Conservation (phyloP, 2,888 invertebrate species). For the Subacronicta megacephala region DNA sequence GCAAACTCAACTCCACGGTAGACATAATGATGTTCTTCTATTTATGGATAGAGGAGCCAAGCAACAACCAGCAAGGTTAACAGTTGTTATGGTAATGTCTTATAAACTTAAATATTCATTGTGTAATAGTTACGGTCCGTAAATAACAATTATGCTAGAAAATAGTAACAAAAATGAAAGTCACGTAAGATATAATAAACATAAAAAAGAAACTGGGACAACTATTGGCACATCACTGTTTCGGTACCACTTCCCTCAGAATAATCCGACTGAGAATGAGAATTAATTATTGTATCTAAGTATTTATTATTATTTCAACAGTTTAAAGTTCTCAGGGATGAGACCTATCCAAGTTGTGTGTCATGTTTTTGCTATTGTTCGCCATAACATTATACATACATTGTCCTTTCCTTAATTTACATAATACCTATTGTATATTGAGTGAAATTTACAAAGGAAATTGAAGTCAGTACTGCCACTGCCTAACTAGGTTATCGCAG, state of each 20-base stretch:
- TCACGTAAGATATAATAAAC: conserved; percentile 57
- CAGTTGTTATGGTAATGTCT: conserved; percentile 38
- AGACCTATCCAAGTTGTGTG: conserved; percentile 7
- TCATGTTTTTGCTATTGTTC: conserved; percentile 11
- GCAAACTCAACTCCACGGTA: too few relatives aligned
- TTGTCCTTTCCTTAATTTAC: background rate
- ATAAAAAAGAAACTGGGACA: conserved; percentile 46
- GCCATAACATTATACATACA: conserved; percentile 2
- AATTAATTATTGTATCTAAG: conserved; percentile 30
- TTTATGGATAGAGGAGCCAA: conserved; percentile 1
- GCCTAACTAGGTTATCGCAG: conserved; percentile 24
- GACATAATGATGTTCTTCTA: background rate
- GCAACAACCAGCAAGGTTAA: conserved; percentile 27
- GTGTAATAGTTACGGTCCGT: conserved; percentile 43
- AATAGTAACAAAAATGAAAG: conserved; percentile 41
- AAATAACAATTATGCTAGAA: conserved; percentile 39
- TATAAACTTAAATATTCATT: conserved; percentile 29
- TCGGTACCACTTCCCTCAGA: conserved; percentile 26
- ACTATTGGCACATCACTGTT: conserved; percentile 44
- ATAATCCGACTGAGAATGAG: conserved; percentile 31
- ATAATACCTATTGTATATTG: background rate
- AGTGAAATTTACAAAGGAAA: conserved; percentile 13
- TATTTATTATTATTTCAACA: conserved; percentile 32
- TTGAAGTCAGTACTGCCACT: too few relatives aligned
- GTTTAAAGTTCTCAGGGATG: conserved; percentile 44